Evolutionary conservation across 2,113 vertebrate genomes (phyloP).

Genomic region (Mustela lutreola): DNA sequence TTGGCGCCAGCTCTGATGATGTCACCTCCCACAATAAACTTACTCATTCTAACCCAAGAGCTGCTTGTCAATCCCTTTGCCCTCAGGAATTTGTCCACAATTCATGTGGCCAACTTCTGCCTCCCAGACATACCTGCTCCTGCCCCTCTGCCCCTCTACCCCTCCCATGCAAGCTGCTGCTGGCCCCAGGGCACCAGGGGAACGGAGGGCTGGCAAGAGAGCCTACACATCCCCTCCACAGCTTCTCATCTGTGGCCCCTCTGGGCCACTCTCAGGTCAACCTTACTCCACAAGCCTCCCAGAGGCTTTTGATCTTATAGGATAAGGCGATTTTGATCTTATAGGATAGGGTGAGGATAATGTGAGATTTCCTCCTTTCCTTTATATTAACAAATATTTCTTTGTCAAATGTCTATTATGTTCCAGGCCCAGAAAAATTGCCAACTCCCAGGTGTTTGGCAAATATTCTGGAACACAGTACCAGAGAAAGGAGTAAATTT

Average conservation of each 20-base stretch:
- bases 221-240: no score
- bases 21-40: background rate
- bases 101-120: background rate
- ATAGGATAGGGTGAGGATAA: background rate
- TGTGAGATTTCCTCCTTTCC: background rate
- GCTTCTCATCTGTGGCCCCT: no score
- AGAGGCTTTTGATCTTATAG: background rate
- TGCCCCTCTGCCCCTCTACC: background rate
- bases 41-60: background rate
- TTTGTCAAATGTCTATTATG: background rate
- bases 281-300: background rate
- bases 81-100: background rate
- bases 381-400: background rate
- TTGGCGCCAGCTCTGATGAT: background rate
- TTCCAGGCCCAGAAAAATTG: background rate
- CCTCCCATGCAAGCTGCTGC: no score
- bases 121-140: background rate
- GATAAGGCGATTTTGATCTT: background rate
- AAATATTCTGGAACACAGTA: background rate
- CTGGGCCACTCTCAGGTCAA: background rate
- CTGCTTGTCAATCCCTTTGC: background rate
- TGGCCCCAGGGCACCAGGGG: background rate
- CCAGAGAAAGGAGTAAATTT: background rate
- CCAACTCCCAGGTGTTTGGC: background rate
- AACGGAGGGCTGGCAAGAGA: background rate